Base-by-base conservation (phyloP, 2,797 vertebrate genomes). In the Anas bernieri region DNA sequence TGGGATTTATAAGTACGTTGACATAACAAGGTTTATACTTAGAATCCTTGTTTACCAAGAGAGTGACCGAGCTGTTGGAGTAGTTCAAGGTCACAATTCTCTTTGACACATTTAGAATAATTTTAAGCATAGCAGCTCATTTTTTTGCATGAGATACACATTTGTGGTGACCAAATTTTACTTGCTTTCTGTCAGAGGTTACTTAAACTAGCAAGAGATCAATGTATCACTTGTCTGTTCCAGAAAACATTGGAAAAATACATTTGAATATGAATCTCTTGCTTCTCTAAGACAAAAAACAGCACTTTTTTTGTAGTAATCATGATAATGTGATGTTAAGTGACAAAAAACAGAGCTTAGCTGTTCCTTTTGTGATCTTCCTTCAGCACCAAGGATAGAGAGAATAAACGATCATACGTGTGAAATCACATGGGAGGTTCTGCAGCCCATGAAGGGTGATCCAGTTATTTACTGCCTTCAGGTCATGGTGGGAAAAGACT, bases 381-480 rank as follows among this genome's bases (percentile, higher is more conserved):
- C 64, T 87, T 46, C 72, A 99, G 99, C 98, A 52, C 99, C 99
- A 69, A 98, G 98, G 97, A 98, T 99, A 97, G 99, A 99, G 96
- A 99, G 98, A 94, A 92, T 98, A 91, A 99, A 99, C 2, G 99
- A 99, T 95, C 98, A 98, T 94, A 98, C 98, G 78, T 99, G 99
- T 96, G 99, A 99, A 93, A 98, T 99, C 92, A 97, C 97, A 13
- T 99, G 99, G 99, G 99, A 99, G 96, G 96, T 98, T 93, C 97
- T 99, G 92, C 97, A 96, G 45, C 98, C 98, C 93, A 99, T 99
- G 99, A 99, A 99, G 96, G 99, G 99, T 52, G 99, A 99, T 97
- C 98, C 99, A 15, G 92, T 99, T 94, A 98, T 99, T 97, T 99
- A 99, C 97, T 98, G 98, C 93, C 97, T 99, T 97, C 99, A 99